Base-by-base conservation (phyloP, 2,113 vertebrate genomes). In the Crotalus viridis region DNA sequence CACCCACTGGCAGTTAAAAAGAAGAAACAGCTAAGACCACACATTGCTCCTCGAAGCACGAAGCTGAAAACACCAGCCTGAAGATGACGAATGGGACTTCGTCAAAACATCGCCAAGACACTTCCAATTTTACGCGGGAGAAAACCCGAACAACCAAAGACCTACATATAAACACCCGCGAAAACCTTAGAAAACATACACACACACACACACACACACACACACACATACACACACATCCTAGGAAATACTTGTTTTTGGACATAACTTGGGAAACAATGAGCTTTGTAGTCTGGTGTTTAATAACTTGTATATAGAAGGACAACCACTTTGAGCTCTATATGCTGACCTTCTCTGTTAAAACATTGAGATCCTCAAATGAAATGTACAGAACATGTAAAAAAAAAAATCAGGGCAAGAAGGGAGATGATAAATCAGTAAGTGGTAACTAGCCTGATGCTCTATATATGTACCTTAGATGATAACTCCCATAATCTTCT, bases 181-280 rank as follows among this genome's bases (percentile, higher is more conserved):
- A 39, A 39, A 39, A 39, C 39, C 39, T 39, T 2, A 39, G 39
- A 39, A 39, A 39, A 39, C 39, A 39, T 2, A 39, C 39, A 39
- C 39, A 39, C 39, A 39, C 39, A 39, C 39, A 39, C 39, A 39
- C 46, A 24, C 17, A 74, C 89, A 94, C 91, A 93, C 87, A 92
- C 88, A 57, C 64, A 92, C n/a, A n/a, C n/a, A n/a, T n/a, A n/a
- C n/a, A n/a, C n/a, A n/a, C 92, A 33, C 92, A 92, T 96, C 95
- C 81, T 51, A 85, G 61, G 43, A 61, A 81, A 89, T 57, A 51
- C 8, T 89, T 88, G 91, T 19, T 91, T 95, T 85, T 52, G 61
- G 0, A 91, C 51, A 90, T 57, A 90, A 92, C 12, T 81, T 85
- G 43, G 6, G 81, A 92, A 17, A 39, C 95, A 85, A 46, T 3